phyloP scores from a whole-genome alignment of 2,888 invertebrate species.

The Coleophora deauratella region DNA sequence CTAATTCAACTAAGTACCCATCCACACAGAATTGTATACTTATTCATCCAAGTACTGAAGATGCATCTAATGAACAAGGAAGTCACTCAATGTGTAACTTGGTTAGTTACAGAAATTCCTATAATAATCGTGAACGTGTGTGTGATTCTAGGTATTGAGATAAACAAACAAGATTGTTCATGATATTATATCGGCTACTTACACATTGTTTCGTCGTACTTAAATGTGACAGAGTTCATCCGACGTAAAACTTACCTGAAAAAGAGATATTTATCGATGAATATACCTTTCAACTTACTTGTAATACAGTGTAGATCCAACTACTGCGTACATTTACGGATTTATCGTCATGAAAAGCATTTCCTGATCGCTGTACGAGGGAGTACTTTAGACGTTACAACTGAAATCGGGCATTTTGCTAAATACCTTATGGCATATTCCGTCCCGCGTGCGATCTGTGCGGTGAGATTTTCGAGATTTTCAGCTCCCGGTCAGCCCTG shows the following conservation, averaged over 20 bases:
- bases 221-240: slow-evolving; percentile 34
- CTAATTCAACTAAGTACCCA: too few relatives aligned
- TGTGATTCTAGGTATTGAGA: too few relatives aligned
- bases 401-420: slow-evolving; percentile 37
- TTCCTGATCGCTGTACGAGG: too few relatives aligned
- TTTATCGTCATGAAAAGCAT: slow-evolving; percentile 40
- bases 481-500: slow-evolving; percentile 41
- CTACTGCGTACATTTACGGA: too few relatives aligned
- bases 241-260: slow-evolving; percentile 58
- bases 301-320: too few relatives aligned
- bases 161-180: not conserved
- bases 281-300: too few relatives aligned
- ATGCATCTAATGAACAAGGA: too few relatives aligned
- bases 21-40: too few relatives aligned
- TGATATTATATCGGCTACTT: slow-evolving; percentile 2
- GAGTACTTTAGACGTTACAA: not conserved
- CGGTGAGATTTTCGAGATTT: slow-evolving; percentile 66
- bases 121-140: too few relatives aligned
- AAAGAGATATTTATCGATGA: slow-evolving; percentile 31
- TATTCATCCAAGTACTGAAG: too few relatives aligned
- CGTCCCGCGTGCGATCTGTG: slow-evolving; percentile 53
- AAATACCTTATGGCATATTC: slow-evolving; percentile 66
- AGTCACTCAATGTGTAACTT: too few relatives aligned
- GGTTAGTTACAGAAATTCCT: too few relatives aligned
- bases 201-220: slow-evolving; percentile 32